Percentiles rank a stretch among this genome's conserved stretches.
Evolutionary conservation across 2,888 invertebrate species (phyloP).

Genomic region (Serripes groenlandicus): DNA sequence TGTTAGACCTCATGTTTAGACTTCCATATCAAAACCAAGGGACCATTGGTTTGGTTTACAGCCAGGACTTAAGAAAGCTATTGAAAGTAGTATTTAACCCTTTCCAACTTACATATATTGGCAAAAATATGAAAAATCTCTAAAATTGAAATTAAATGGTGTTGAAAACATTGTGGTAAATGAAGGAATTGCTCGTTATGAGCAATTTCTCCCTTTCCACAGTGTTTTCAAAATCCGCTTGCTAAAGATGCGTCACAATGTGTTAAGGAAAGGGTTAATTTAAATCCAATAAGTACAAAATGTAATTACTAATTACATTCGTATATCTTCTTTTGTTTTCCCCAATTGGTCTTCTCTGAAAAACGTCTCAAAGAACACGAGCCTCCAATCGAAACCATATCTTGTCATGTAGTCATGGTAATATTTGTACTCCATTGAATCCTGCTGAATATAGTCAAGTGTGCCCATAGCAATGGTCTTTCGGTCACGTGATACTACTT

Average conservation of each 20-base stretch:
- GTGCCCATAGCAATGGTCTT: slow-evolving; percentile 76
- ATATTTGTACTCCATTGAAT: slow-evolving; percentile 72
- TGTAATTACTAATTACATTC: slow-evolving; percentile 24
- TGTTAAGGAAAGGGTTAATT: no score
- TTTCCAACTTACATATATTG: no score
- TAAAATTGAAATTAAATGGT: neutral
- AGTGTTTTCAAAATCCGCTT: no score
- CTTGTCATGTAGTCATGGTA: slow-evolving; percentile 78
- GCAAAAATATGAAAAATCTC: no score
- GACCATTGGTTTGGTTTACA: no score
- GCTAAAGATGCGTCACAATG: no score
- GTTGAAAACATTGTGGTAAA: neutral
- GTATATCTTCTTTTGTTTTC: slow-evolving; percentile 13
- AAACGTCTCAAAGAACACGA: slow-evolving; percentile 82
- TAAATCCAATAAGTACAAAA: no score
- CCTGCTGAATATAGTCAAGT: slow-evolving; percentile 77
- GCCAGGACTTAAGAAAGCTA: no score
- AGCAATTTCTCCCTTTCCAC: no score
- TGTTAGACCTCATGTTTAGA: no score
- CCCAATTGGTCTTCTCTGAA: slow-evolving; percentile 78
- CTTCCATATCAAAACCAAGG: no score
- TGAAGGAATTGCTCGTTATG: neutral
- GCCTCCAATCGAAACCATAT: slow-evolving; percentile 81
- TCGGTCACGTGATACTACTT: slow-evolving; percentile 75
- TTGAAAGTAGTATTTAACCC: no score